Base-by-base conservation (phyloP, 2,888 invertebrate species). In the Hypena proboscidalis region DNA sequence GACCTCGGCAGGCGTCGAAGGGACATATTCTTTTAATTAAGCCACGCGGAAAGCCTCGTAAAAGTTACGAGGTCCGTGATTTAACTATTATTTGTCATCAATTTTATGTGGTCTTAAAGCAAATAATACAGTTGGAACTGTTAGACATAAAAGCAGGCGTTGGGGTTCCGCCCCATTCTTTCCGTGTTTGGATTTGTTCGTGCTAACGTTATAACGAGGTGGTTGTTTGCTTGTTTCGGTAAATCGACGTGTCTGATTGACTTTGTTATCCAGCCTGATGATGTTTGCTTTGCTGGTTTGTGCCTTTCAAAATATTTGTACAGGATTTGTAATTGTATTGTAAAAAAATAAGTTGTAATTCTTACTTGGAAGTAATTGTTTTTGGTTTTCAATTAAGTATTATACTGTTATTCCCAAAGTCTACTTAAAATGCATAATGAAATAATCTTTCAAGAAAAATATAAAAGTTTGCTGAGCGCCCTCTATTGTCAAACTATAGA, bases 31-130 rank as follows among this genome's bases (percentile, higher is more conserved):
- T 88, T 90, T 90, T 90, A 90, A 90, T 90, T 89, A 90, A 87
- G 83, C 80, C 73, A 76, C 76, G 82, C 85, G 77, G 80, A 88
- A 83, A 83, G 80, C 74, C 72, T 88, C 90, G 85, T 89, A 88
- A 89, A 80, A 77, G 85, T 90, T 88, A 90, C 84, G 90, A 88
- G 73, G 69, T 72, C 77, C 70, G 79, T 87, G 90, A 90, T 90
- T 90, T 90, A 87, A 90, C 88, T 90, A 90, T 90, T 90, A 90
- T 90, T 90, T 90, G 89, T 89, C 90, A 86, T 90, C 85, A 89
- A 89, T 87, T 90, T 89, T 83, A 90, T 85, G 85, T 74, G 79
- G 75, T 70, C 80, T 77, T 85, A 84, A 85, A 87, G 80, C 79
- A 87, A 86, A 88, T 84, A 68, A 69, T 77, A 71, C 60, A 64